These are phyloP conservation scores for Malurus cyaneus DNA, from an alignment of 2,113 vertebrate species.

Conservation along the genomic window DNA sequence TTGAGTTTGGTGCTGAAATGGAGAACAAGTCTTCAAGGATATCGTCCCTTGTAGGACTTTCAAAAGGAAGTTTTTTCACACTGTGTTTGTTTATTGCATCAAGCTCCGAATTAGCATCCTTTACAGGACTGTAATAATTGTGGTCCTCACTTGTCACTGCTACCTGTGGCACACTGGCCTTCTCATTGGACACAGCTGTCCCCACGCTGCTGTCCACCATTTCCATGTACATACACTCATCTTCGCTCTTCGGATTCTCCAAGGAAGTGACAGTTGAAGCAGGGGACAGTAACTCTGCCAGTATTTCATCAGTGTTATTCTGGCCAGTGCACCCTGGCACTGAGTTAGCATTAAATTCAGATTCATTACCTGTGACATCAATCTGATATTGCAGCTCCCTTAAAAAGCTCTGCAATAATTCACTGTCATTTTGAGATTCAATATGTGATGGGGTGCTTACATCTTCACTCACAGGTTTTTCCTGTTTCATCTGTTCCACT, in stretches of 20 bases:
- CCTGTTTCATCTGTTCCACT: slow-evolving; percentile 12
- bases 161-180: background rate
- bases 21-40: slow-evolving; percentile 85
- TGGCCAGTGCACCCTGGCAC: slow-evolving; percentile 57
- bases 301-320: slow-evolving; percentile 74
- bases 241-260: slow-evolving; percentile 69
- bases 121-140: slow-evolving; percentile 43
- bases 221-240: slow-evolving; percentile 78
- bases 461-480: background rate
- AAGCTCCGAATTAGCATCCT: slow-evolving; percentile 1
- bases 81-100: background rate
- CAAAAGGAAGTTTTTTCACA: slow-evolving; percentile 9
- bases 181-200: background rate
- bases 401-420: slow-evolving; percentile 70
- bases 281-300: slow-evolving; percentile 86
- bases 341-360: slow-evolving; percentile 65
- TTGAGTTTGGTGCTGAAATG: slow-evolving; percentile 65
- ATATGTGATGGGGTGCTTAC: background rate
- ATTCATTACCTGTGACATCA: slow-evolving; percentile 65
- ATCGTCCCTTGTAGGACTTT: slow-evolving; percentile 67
- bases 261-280: slow-evolving; percentile 70
- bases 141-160: slow-evolving; percentile 7
- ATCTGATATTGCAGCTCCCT: slow-evolving; percentile 72
- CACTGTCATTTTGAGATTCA: slow-evolving; percentile 47
- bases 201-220: slow-evolving; percentile 54